Conservation (phyloP, 1,140 invertebrate species). For the Campoletis sonorensis region DNA sequence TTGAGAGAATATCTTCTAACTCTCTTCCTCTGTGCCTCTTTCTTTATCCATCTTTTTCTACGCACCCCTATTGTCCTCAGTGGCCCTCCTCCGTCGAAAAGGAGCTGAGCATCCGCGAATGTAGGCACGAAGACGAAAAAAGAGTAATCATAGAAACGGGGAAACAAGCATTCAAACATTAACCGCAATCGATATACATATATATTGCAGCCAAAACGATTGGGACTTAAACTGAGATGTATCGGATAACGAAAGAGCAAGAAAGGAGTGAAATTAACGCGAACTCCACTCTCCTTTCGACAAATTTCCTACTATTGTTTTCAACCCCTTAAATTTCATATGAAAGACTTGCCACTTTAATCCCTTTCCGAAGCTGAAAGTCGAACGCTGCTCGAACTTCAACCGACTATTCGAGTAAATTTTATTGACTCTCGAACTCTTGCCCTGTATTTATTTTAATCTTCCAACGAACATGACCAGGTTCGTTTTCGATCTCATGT, state of each 20-base stretch:
- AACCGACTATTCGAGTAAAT: not conserved
- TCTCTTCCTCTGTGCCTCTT: conserved; percentile 16
- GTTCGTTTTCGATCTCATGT: too few species aligned
- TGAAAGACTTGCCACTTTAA: not conserved
- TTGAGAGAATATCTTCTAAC: not conserved
- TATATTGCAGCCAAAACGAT: not conserved
- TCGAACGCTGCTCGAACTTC: too few species aligned
- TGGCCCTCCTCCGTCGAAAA: conserved; percentile 58
- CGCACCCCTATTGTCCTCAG: conserved; percentile 52
- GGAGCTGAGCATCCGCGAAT: not conserved
- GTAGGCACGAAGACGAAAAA: not conserved
- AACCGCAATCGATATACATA: conserved; percentile 46
- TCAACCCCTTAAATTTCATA: not conserved
- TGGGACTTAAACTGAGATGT: conserved; percentile 1
- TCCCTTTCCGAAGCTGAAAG: too few species aligned
- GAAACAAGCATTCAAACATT: not conserved
- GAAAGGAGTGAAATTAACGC: conserved; percentile 50
- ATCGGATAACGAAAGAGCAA: conserved; percentile 5
- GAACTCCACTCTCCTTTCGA: conserved; percentile 49
- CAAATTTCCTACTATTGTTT: conserved; percentile 33
- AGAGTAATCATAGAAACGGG: not conserved
- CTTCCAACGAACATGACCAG: too few species aligned
- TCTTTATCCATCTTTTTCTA: conserved; percentile 12
- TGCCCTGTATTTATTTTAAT: too few species aligned
- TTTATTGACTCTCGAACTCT: too few species aligned